phyloP scores from a whole-genome alignment of 2,113 vertebrate species.

The Amphilophus citrinellus region DNA sequence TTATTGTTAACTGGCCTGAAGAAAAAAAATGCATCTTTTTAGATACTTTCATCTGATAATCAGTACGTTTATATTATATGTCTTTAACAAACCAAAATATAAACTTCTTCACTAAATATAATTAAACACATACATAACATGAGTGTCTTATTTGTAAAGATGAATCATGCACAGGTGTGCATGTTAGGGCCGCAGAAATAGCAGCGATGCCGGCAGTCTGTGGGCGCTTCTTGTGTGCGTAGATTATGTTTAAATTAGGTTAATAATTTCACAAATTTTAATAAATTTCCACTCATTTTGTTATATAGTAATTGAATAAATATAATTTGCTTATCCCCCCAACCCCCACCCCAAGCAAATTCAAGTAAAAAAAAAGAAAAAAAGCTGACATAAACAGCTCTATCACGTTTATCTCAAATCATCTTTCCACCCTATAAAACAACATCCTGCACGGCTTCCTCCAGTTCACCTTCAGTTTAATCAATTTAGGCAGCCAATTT shows the following conservation, averaged over 20 bases:
- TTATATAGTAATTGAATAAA: constrained; percentile 38
- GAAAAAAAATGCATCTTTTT: not conserved
- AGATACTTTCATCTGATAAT: too few relatives aligned
- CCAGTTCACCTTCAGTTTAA: constrained; percentile 64
- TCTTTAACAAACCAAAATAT: not conserved
- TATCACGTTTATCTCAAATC: constrained; percentile 64
- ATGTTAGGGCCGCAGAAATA: not conserved
- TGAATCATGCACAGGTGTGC: not conserved
- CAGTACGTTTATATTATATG: not conserved
- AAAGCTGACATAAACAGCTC: constrained; percentile 32
- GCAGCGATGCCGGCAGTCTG: not conserved
- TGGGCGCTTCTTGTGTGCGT: not conserved
- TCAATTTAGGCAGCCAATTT: constrained; percentile 69
- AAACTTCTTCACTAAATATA: not conserved
- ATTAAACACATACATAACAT: not conserved
- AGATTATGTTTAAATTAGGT: constrained; percentile 5
- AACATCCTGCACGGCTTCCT: constrained; percentile 56
- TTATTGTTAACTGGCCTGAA: not conserved
- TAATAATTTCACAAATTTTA: constrained; percentile 16
- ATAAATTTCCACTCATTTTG: constrained; percentile 29
- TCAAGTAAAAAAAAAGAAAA: not conserved
- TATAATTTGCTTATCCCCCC: constrained; percentile 8
- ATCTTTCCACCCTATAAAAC: constrained; percentile 61
- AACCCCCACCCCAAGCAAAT: not conserved
- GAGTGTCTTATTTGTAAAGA: not conserved